Base-by-base conservation (phyloP, 2,888 invertebrate genomes). In the Calliphora vomitoria region DNA sequence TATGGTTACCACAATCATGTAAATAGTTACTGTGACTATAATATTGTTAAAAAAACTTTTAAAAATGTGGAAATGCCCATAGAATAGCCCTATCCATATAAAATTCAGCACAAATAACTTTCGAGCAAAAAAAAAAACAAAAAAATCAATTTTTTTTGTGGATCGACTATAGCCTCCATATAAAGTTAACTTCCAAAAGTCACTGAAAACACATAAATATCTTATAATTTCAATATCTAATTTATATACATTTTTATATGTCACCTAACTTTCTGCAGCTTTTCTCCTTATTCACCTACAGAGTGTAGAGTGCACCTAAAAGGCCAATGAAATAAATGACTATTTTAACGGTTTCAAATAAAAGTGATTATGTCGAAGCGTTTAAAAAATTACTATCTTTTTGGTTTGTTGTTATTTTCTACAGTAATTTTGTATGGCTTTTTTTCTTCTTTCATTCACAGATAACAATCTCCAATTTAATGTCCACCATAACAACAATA, bases 401-500 rank as follows among this genome's bases (percentile, higher is more conserved):
- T n/a, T 74, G 18, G 4, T 50, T 50, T 58, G 10, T 8, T 25
- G 41, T 55, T 47, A 15, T 71, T 25, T 38, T 35, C 15, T 1
- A 0, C 0, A 15, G 13, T 44, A 13, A 50, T n/a, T 50, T 15
- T 55, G 20, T 55, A 18, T 55, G 55, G 6, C 55, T 20, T 3
- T 50, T 62, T 15, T 20, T 55, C 41, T 74, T 55, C n/a, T 50
- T 62, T 38, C n/a, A 35, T 41, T 82, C 50, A 8, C 1, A 50
- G 47, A 44, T 58, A 71, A 71, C 35, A 69, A 74, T 78, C 78
- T 58, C 82, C 35, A 44, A 47, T 72, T 76, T 82, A 47, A 50
- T 86, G 44, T 78, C 86, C 72, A 72, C 85, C 62, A 38, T 55
- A 74, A 80, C 69, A 76, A 58, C 71, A 64, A 82, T 78, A 86